Evolutionary conservation across 2,113 vertebrate genomes (phyloP), one percentile per base, ranked within the genome.

Genomic region (Smithornis capensis): DNA sequence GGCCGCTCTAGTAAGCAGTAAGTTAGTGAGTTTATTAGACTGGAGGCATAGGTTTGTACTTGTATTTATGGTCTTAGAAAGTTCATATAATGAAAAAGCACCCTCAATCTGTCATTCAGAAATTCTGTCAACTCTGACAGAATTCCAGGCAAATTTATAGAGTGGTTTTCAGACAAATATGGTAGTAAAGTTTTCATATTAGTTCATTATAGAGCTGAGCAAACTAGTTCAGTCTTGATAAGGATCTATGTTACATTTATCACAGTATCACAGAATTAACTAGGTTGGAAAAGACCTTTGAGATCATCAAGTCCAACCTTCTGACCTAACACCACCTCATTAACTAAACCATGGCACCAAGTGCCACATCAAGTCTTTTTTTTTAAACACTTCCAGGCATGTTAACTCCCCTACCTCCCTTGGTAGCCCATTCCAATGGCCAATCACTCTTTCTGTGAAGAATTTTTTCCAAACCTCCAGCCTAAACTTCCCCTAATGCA

Each of bases 131-230:
- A 87, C 35, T 87, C 38, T 95, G 82, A 76, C 60, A 95, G 62
- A 84, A 83, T 86, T 89, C 49, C 86, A 95, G 83, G 27, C n/a
- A 91, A 83, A 95, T 79, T 87, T 92, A 68, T 13, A 74, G 44
- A 78, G 19, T 87, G 49, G 23, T 75, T 93, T 90, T 59, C 71
- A 89, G 70, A 87, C 38, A 68, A 87, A 92, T 63, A 45, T 23
- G 24, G 49, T 33, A 64, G 40, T 69, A 87, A 92, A 93, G 69
- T 82, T 95, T 80, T 94, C 52, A 37, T 28, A 59, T 60, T 82
- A 83, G 42, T 92, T 94, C 16, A 23, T 47, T 50, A 90, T 78
- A 71, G 28, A 42, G 45, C 42, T 94, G 69, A 89, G 53, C 62
- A 92, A 94, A 89, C 65, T 53, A 53, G 25, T 89, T 89, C 53